Base-by-base conservation (phyloP, 1,140 invertebrate species). In the Araneus ventricosus region DNA sequence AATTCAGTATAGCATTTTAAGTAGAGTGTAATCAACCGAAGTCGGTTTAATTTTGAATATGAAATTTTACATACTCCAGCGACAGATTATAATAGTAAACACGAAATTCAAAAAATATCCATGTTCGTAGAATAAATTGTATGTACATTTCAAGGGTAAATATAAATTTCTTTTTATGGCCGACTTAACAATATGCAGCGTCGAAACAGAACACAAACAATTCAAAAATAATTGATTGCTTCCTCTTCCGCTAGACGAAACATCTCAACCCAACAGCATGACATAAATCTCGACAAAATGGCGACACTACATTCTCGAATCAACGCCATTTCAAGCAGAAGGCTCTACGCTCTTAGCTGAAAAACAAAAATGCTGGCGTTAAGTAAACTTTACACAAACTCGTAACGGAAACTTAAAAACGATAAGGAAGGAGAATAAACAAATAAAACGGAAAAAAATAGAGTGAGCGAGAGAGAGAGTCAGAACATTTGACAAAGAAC, bases 221-320 rank as follows among this genome's bases (percentile, higher is more conserved):
- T 27, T 37, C 70, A 37, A 79, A 79, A 10, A 30, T 79, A 34
- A 34, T 79, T 79, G 70, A 34, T 79, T 14, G 34, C 70, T 37
- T 79, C 24, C 34, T 34, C 17, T 79, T 30, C 4, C 70, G 27
- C 34, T 4, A 30, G 70, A 37, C 27, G 34, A 37, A 79, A 79
- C 34, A 37, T 10, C 27, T 79, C 27, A 79, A 79, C 27, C 70
- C 34, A 27, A 34, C 70, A 79, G 24, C 34, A 34, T 24, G 17
- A 20, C 45, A 79, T 79, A 79, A 79, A 79, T 79, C 27, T 79
- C 34, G 70, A 37, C 70, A 79, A 79, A 30, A 79, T 63, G 59
- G 59, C 59, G 59, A n/a, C 59, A 24, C 24, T 8, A 63, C 22
- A 63, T 63, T 63, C 59, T 14, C 59, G n/a, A 63, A 63, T 63